Evolutionary conservation across 2,797 vertebrate genomes (phyloP).

Genomic region (Chloroceryle amazona): DNA sequence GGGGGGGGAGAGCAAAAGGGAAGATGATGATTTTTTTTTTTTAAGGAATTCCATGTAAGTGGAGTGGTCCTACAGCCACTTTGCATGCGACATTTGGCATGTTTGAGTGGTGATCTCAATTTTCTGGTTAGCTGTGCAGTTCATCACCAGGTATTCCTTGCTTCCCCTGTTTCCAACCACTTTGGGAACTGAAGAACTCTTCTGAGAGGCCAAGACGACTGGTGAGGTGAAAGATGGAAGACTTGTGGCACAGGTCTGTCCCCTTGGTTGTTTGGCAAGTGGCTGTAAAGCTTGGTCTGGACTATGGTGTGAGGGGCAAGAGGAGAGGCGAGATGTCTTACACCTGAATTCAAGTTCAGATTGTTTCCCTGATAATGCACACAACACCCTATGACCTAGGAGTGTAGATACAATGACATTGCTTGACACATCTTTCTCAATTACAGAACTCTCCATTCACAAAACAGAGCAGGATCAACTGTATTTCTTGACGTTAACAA

Average conservation of each 20-base stretch:
- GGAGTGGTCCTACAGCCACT: not conserved
- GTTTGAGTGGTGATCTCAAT: not conserved
- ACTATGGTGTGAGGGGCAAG: not conserved
- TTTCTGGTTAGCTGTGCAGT: not conserved
- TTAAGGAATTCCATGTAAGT: not conserved
- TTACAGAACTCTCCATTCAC: not conserved
- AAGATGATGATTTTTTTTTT: not conserved
- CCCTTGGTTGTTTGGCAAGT: not conserved
- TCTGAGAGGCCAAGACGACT: not conserved
- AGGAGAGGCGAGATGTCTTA: not conserved
- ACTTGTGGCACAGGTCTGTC: not conserved
- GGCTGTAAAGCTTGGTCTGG: not conserved
- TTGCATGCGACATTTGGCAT: not conserved
- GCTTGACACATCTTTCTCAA: conserved; percentile 5
- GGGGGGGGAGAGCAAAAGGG: not conserved
- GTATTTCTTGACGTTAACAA: conserved; percentile 5
- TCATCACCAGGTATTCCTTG: not conserved
- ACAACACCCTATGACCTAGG: not conserved
- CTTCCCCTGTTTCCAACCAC: not conserved
- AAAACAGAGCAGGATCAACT: not conserved
- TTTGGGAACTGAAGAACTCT: not conserved
- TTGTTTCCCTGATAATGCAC: not conserved
- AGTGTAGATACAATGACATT: not conserved
- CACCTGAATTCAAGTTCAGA: not conserved
- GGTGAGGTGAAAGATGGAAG: not conserved